phyloP scores from a whole-genome alignment of 1,140 invertebrate genomes.

The Drosophila equinoxialis region DNA sequence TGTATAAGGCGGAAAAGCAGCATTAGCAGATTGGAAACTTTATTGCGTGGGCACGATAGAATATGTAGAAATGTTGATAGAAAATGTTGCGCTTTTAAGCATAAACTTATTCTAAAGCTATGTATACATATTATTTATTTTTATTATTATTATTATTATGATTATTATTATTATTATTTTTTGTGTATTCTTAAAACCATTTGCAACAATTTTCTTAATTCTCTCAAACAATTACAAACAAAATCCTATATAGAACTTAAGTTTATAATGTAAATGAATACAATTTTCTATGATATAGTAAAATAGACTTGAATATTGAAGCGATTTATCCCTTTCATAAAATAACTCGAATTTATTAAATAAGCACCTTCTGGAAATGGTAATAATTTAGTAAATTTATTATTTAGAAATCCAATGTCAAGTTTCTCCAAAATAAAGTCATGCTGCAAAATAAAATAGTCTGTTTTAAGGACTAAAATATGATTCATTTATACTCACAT shows the following conservation, averaged over 20 bases:
- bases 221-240: too few relatives aligned
- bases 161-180: too few relatives aligned
- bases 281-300: neutral
- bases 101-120: too few relatives aligned
- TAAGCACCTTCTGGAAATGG: slow-evolving; percentile 1
- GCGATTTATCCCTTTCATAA: neutral
- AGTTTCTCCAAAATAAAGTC: slow-evolving; percentile 1
- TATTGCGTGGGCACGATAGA: too few relatives aligned
- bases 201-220: too few relatives aligned
- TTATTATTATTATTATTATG: too few relatives aligned
- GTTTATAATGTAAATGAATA: neutral
- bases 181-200: too few relatives aligned
- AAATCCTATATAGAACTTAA: too few relatives aligned
- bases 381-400: neutral
- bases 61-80: too few relatives aligned
- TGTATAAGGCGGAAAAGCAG: neutral
- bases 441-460: neutral
- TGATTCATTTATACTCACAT: neutral
- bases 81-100: too few relatives aligned
- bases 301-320: neutral
- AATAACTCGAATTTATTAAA: neutral
- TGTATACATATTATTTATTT: too few relatives aligned
- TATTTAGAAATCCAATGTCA: neutral
- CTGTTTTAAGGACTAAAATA: neutral
- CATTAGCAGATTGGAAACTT: neutral